Base-by-base conservation (phyloP, 2,888 invertebrate genomes). In the Drosophila limbata region DNA sequence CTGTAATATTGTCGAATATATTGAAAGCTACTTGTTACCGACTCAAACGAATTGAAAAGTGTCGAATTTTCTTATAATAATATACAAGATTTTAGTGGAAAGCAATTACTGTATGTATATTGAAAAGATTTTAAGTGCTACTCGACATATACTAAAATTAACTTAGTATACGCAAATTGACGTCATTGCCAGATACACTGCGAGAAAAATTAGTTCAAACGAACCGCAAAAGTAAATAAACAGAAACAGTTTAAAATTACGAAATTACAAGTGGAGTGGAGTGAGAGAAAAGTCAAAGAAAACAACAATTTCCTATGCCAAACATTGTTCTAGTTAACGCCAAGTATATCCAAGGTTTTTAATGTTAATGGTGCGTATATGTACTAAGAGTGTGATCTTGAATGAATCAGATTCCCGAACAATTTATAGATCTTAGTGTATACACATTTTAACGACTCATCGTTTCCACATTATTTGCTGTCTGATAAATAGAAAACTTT, bases 301-400 rank as follows among this genome's bases (percentile, higher is more conserved):
- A 52, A 50, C 21, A 68, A 66, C 21, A 59, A 44, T 56, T 81
- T 81, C 53, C 65, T 69, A 77, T 44, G 70, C 74, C 56, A 64
- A 65, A 70, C 64, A 75, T 78, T 77, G 81, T 80, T 76, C 71
- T 66, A 76, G 65, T 67, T 69, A 71, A 64, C 63, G 66, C 50
- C 55, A 62, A 74, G 48, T 68, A 45, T 53, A 70, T 69, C 63
- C 69, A 83, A 89, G 91, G 91, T 91, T 91, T 91, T 83, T 77
- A 87, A 79, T 83, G 87, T 80, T 82, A 85, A 89, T 79, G 91
- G 91, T 91, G 83, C 72, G 91, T 91, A 88, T 88, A 44, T 48
- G 57, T 59, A 60, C 40, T 9, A 39, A 44, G 8, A 56, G 40
- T 70, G 56, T 65, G 69, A 78, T 82, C 73, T 80, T 65, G 57